Evolutionary conservation across 2,113 vertebrate genomes (phyloP).

Genomic region (Phasianus colchicus): DNA sequence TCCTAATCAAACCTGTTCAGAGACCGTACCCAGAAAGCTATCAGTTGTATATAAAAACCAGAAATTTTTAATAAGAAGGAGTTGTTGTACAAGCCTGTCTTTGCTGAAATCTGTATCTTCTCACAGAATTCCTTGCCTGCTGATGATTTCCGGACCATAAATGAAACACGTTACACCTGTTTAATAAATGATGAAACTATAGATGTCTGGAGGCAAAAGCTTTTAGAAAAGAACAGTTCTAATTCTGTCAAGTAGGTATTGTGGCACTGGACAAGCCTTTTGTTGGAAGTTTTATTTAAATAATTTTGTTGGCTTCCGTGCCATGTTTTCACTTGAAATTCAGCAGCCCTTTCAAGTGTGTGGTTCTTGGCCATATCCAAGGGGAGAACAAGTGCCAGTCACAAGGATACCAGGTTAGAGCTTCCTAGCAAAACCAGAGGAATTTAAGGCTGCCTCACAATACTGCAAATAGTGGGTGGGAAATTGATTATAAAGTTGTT

Average conservation of each 20-base stretch:
- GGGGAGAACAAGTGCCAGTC: constrained; percentile 20
- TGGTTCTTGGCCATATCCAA: background rate
- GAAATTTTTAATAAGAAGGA: background rate
- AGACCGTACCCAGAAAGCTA: background rate
- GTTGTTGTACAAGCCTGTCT: constrained; percentile 41
- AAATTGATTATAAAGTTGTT: background rate
- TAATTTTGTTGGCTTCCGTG: constrained; percentile 42
- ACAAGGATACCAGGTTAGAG: constrained; percentile 27
- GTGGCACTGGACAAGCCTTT: constrained; percentile 54
- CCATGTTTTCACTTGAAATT: constrained; percentile 43
- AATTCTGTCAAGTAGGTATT: constrained; percentile 90
- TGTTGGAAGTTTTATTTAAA: constrained; percentile 33
- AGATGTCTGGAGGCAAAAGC: constrained; percentile 91
- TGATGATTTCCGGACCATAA: constrained; percentile 92
- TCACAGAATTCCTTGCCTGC: constrained; percentile 83
- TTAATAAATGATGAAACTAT: constrained; percentile 91
- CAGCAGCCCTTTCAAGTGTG: constrained; percentile 39
- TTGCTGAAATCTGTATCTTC: constrained; percentile 67
- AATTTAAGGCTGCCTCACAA: background rate
- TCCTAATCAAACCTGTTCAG: background rate
- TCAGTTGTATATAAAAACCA: background rate
- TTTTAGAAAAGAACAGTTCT: constrained; percentile 88
- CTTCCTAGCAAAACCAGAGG: background rate
- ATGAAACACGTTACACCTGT: constrained; percentile 86
- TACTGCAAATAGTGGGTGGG: constrained; percentile 24